These are phyloP conservation scores for Zaprionus camerounensis DNA, from an alignment of 1,140 invertebrate genomes.

Conservation along the genomic window DNA sequence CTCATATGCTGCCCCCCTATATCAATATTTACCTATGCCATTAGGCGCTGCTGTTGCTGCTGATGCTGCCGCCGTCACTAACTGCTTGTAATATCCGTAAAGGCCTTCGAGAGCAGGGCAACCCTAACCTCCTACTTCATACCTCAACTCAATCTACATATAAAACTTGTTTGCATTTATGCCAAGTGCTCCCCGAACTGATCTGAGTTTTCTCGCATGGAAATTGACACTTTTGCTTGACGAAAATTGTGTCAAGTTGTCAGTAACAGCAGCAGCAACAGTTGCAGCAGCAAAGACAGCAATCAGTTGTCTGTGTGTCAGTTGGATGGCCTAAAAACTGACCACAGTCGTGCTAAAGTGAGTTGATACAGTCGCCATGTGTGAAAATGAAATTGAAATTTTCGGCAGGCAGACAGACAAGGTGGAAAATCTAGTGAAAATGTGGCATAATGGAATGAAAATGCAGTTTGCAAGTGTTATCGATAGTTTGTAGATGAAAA, in stretches of 20 bases:
- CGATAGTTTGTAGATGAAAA: not conserved
- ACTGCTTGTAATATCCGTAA: constrained; percentile 70
- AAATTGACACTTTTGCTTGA: constrained; percentile 72
- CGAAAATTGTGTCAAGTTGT: constrained; percentile 79
- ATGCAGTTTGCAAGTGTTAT: constrained; percentile 2
- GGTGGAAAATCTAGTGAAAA: constrained; percentile 18
- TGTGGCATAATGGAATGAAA: not conserved
- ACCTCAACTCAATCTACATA: constrained; percentile 1
- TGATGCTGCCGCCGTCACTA: constrained; percentile 4
- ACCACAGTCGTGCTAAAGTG: constrained; percentile 53
- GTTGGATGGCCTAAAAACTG: constrained; percentile 65
- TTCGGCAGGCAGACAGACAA: constrained; percentile 12
- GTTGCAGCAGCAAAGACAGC: constrained; percentile 39
- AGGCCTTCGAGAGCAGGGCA: constrained; percentile 25
- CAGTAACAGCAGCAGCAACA: constrained; percentile 33
- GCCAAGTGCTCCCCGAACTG: constrained; percentile 29
- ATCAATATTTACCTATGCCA: constrained; percentile 49
- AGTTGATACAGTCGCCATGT: constrained; percentile 44
- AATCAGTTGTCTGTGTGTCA: constrained; percentile 69
- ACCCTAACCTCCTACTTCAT: not conserved
- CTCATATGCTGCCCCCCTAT: constrained; percentile 8
- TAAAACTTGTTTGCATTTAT: constrained; percentile 45
- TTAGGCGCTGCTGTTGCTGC: constrained; percentile 24
- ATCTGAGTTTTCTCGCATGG: constrained; percentile 62
- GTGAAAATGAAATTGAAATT: constrained; percentile 37